phyloP scores from a whole-genome alignment of 1,140 invertebrate species.

The Nylanderia fulva region DNA sequence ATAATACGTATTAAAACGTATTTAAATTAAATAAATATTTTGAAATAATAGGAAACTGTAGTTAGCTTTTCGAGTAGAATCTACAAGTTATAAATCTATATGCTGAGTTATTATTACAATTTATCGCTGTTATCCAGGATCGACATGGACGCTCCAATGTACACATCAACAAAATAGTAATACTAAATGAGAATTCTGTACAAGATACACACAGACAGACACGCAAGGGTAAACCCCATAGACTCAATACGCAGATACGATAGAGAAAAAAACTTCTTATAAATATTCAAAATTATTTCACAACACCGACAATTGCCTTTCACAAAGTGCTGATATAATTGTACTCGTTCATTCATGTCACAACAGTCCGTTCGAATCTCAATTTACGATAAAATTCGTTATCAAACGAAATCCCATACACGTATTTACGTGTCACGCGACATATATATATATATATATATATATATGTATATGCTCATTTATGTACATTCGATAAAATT shows the following conservation, averaged over 20 bases:
- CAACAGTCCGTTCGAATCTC: conserved; percentile 56
- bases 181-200: conserved; percentile 43
- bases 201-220: conserved; percentile 65
- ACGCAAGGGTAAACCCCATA: conserved; percentile 43
- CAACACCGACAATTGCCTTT: conserved; percentile 75
- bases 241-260: conserved; percentile 49
- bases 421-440: conserved; percentile 22
- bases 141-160: conserved; percentile 34
- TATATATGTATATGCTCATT: too few species aligned
- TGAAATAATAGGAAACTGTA: not conserved
- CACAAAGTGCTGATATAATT: conserved; percentile 68
- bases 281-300: conserved; percentile 68
- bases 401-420: conserved; percentile 52
- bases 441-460: too few species aligned
- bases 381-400: conserved; percentile 45
- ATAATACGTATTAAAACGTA: not conserved
- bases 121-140: conserved; percentile 47
- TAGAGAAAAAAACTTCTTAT: conserved; percentile 36
- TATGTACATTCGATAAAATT: conserved; percentile 16
- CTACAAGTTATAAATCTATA: not conserved
- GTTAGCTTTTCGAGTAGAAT: not conserved
- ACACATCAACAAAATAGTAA: conserved; percentile 61
- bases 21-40: conserved; percentile 4
- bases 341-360: conserved; percentile 67
- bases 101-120: not conserved